These are phyloP conservation scores for Drosophila punjabiensis DNA, from an alignment of 1,140 invertebrate genomes.

Conservation along the genomic window DNA sequence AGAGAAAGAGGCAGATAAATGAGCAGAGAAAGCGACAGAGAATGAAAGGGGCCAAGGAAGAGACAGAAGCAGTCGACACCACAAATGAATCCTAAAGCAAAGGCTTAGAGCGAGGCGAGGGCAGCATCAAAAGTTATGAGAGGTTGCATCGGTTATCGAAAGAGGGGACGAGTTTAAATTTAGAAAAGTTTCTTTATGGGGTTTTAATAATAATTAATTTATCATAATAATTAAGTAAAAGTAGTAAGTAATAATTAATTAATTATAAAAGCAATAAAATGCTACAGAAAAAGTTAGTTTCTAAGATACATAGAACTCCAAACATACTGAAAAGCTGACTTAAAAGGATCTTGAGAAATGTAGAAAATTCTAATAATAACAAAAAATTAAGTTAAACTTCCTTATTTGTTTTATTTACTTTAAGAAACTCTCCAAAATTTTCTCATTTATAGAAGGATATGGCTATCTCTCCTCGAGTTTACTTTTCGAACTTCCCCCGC, in stretches of 20 bases:
- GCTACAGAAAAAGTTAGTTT: neutral
- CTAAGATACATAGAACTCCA: no score
- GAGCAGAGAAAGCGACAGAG: neutral
- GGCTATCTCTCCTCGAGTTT: neutral
- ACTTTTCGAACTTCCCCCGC: constrained; percentile 13
- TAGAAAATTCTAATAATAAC: neutral
- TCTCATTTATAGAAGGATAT: neutral
- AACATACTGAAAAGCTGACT: neutral
- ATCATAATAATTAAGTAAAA: no score
- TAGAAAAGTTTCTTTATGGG: no score
- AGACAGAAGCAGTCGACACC: constrained; percentile 10
- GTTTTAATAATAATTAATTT: no score
- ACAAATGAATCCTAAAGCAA: constrained; percentile 37
- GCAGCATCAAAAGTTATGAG: neutral
- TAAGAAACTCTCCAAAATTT: neutral
- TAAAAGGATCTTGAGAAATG: neutral
- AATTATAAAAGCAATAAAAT: neutral
- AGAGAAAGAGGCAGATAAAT: neutral
- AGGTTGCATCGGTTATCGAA: constrained; percentile 3
- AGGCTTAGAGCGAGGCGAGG: constrained; percentile 35
- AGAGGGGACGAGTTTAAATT: no score
- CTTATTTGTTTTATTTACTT: neutral
- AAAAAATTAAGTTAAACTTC: neutral
- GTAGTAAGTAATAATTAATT: neutral
- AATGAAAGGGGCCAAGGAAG: neutral